Percentiles rank a stretch among this genome's conserved stretches.
Evolutionary conservation across 2,113 vertebrate species (phyloP).

Genomic region (Dolichotis patagonum): DNA sequence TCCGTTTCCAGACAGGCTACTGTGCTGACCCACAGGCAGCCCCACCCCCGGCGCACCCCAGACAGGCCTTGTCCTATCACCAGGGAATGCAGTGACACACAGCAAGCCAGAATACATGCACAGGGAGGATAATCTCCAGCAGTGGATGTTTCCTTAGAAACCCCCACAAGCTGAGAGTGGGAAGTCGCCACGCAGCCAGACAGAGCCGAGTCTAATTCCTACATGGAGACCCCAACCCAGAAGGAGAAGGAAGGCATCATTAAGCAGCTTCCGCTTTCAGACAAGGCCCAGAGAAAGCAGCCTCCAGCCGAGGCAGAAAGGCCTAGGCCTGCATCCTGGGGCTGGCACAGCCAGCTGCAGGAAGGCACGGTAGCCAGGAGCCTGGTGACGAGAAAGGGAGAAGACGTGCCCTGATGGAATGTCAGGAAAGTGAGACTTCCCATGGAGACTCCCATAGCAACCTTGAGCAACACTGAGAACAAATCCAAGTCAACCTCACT

Average conservation of each 20-base stretch:
- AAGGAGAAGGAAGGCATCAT: background rate
- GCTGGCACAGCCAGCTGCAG: too few species aligned
- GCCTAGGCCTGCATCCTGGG: background rate
- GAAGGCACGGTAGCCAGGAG: background rate
- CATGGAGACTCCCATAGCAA: background rate
- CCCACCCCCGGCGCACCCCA: background rate
- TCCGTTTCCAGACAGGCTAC: background rate
- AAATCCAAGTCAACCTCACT: background rate
- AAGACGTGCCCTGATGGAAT: background rate
- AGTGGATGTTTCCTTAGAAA: conserved; percentile 68
- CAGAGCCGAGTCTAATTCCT: background rate
- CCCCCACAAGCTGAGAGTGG: conserved; percentile 9
- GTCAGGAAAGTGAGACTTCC: background rate
- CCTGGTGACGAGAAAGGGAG: background rate
- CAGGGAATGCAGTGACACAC: background rate
- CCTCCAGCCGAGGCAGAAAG: background rate
- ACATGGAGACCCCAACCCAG: background rate
- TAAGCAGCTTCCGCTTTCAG: background rate
- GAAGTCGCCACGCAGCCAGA: conserved; percentile 28
- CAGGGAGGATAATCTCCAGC: background rate
- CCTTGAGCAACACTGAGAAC: background rate
- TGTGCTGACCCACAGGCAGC: background rate
- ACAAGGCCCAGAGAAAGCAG: background rate
- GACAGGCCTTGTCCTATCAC: background rate
- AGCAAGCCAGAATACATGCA: background rate